Conservation (phyloP, 2,888 invertebrate genomes). For the Ptilodon capucinus region DNA sequence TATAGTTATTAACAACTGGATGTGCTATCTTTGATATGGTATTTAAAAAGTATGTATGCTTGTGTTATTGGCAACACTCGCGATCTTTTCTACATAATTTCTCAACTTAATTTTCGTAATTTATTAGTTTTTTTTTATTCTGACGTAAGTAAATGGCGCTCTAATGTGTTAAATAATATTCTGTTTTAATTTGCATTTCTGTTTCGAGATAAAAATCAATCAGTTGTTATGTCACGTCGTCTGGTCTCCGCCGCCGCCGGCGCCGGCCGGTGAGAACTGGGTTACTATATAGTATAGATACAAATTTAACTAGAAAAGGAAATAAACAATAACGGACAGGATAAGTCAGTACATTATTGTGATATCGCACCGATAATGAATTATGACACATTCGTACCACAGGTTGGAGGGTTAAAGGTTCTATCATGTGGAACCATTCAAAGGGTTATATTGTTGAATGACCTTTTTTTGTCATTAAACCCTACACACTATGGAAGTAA, state of each 20-base stretch:
- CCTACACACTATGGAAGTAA: neutral
- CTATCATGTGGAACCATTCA: neutral
- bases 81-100: no score
- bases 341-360: no score
- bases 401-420: no score
- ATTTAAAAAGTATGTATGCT: no score
- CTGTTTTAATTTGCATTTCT: neutral
- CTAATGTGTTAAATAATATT: neutral
- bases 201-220: constrained; percentile 3
- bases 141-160: neutral
- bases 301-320: neutral
- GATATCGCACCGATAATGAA: no score
- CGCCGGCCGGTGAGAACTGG: constrained; percentile 1
- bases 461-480: neutral
- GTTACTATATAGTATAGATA: neutral
- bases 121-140: neutral
- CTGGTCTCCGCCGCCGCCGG: constrained; percentile 8
- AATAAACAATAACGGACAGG: neutral
- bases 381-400: no score
- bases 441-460: neutral
- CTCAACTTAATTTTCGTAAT: neutral
- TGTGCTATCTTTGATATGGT: no score
- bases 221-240: constrained; percentile 1
- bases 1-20: neutral
- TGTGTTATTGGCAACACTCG: no score